Evolutionary conservation across 2,888 invertebrate genomes (phyloP).

Genomic region (Bedellia somnulentella): DNA sequence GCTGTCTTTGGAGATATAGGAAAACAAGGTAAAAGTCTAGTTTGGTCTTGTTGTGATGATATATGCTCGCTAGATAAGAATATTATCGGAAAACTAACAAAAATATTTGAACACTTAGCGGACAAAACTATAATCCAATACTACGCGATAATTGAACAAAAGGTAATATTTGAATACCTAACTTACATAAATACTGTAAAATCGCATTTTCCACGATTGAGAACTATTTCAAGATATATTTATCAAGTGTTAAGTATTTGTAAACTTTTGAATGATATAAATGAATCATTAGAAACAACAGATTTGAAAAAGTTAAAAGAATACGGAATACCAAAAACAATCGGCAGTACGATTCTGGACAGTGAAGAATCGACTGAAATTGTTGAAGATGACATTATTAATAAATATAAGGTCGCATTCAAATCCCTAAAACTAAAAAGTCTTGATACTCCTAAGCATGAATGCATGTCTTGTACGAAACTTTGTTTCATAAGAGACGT

Average conservation of each 20-base stretch:
- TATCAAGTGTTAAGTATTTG: constrained; percentile 7
- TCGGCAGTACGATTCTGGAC: constrained; percentile 7
- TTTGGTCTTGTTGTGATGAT: constrained; percentile 6
- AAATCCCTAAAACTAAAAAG: constrained; percentile 6
- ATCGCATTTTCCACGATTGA: constrained; percentile 8
- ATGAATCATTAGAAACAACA: constrained; percentile 5
- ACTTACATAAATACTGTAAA: constrained; percentile 6
- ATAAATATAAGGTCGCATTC: constrained; percentile 6
- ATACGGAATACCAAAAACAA: constrained; percentile 5
- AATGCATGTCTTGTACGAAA: constrained; percentile 4
- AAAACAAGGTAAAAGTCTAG: constrained; percentile 2
- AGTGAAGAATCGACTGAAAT: constrained; percentile 7
- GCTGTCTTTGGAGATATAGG: constrained; percentile 4
- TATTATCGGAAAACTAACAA: constrained; percentile 3
- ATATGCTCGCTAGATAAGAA: constrained; percentile 4
- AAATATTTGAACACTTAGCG: constrained; percentile 4
- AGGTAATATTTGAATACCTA: constrained; percentile 1
- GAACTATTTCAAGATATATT: constrained; percentile 8
- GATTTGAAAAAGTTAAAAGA: constrained; percentile 6
- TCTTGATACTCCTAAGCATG: constrained; percentile 7
- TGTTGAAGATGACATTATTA: constrained; percentile 7
- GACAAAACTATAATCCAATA: constrained; percentile 3
- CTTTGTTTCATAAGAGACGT: constrained; percentile 3
- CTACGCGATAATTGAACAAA: constrained; percentile 3
- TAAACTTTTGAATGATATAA: constrained; percentile 7